Conservation (phyloP, 2,113 vertebrate genomes). For the Trinectes maculatus region DNA sequence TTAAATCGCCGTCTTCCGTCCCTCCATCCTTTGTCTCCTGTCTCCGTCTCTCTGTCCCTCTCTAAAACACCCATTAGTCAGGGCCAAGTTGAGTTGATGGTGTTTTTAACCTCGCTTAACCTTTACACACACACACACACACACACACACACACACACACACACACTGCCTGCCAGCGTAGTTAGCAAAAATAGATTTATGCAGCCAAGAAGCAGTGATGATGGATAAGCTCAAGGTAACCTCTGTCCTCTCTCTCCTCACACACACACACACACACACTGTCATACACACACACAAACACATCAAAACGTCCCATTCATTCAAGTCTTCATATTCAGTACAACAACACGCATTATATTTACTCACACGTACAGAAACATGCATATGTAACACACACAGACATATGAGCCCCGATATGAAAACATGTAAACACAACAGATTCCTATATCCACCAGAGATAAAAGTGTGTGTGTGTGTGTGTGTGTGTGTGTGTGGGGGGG, state of each 20-base stretch:
- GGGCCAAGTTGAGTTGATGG: constrained; percentile 82
- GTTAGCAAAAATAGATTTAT: constrained; percentile 80
- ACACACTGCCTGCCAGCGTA: constrained; percentile 60
- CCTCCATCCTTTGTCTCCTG: constrained; percentile 60
- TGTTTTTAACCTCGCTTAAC: constrained; percentile 81
- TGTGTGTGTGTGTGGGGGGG: not conserved
- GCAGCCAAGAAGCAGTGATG: constrained; percentile 70
- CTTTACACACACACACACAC: constrained; percentile 43
- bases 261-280: not conserved
- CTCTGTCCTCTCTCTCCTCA: constrained; percentile 50
- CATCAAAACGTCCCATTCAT: too few species aligned
- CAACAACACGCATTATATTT: too few species aligned
- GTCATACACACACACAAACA: not conserved
- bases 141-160: constrained; percentile 14
- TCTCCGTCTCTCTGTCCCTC: constrained; percentile 59
- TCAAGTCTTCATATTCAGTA: too few species aligned
- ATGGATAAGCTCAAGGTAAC: constrained; percentile 77
- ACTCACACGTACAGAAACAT: too few species aligned
- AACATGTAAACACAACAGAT: not conserved
- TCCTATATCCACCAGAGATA: not conserved
- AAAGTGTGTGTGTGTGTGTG: constrained; percentile 13
- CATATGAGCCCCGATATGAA: not conserved
- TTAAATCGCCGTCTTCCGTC: constrained; percentile 52
- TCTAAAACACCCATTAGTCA: constrained; percentile 79
- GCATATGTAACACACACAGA: too few species aligned